These are phyloP conservation scores for Oreochromis aureus DNA, from an alignment of 2,113 vertebrate species.

Conservation along the genomic window DNA sequence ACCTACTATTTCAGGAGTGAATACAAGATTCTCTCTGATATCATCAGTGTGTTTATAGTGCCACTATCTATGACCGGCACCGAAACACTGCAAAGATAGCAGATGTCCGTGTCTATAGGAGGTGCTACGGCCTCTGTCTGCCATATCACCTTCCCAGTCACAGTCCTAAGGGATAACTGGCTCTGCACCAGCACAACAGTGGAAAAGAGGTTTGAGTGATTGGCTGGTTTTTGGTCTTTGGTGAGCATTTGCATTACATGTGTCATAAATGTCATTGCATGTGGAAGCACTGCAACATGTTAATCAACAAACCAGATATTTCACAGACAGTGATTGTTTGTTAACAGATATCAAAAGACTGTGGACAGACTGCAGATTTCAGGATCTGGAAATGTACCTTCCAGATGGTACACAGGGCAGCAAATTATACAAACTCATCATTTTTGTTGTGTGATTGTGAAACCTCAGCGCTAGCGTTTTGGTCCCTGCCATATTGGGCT, in stretches of 20 bases:
- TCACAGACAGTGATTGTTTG: neutral
- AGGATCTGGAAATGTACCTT: neutral
- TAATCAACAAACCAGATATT: neutral
- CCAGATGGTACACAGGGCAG: neutral
- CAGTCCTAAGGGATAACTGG: accelerated
- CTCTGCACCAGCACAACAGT: neutral
- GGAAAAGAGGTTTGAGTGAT: neutral
- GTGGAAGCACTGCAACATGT: neutral
- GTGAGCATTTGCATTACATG: neutral
- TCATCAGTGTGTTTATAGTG: neutral
- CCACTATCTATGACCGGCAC: accelerated
- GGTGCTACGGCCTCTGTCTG: neutral
- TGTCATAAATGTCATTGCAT: accelerated
- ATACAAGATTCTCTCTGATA: neutral
- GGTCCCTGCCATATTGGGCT: neutral
- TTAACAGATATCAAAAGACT: neutral
- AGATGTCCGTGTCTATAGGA: neutral
- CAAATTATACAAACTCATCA: neutral
- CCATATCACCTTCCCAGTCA: neutral
- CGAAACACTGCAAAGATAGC: neutral
- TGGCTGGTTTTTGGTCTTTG: neutral
- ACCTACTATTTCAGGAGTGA: neutral
- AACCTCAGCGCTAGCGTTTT: accelerated
- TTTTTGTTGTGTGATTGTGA: neutral
- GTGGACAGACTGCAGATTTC: neutral